A percentile compares a stretch with the other conserved stretches of the same genome.
These are phyloP conservation scores for Adoxophyes honmai DNA, from an alignment of 1,140 invertebrate species.

Conservation along the genomic window DNA sequence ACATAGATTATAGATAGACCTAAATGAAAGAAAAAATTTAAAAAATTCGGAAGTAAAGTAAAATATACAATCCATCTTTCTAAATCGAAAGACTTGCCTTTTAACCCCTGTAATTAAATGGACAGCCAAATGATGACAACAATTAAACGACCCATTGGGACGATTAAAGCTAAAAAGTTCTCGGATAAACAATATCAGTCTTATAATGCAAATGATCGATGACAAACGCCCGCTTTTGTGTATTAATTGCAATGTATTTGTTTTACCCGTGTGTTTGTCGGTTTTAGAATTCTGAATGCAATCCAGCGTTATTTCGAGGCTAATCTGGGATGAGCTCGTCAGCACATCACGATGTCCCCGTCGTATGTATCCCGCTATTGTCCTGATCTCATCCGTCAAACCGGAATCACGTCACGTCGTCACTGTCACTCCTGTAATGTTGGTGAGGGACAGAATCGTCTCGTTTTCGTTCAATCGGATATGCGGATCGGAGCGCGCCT, in stretches of 20 bases:
- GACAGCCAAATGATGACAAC: too few species aligned
- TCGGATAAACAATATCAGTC: background rate
- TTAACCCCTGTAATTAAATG: too few species aligned
- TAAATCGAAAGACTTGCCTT: too few species aligned
- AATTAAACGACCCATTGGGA: too few species aligned
- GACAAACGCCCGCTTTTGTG: background rate
- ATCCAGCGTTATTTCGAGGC: background rate
- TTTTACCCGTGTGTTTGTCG: background rate
- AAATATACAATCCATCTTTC: too few species aligned
- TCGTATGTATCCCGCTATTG: background rate
- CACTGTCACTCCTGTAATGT: background rate
- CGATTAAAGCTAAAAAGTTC: background rate
- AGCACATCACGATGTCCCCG: background rate
- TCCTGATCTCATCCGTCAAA: background rate
- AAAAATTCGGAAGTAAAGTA: too few species aligned
- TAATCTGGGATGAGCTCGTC: conserved; percentile 2
- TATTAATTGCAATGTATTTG: background rate
- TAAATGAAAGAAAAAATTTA: too few species aligned
- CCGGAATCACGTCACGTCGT: background rate
- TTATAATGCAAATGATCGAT: background rate
- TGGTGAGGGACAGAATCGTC: background rate
- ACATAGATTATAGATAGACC: too few species aligned
- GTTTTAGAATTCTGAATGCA: conserved; percentile 5
- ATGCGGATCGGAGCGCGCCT: background rate
- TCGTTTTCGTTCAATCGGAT: background rate